Percentiles rank a stretch among this genome's conserved stretches.
These are phyloP conservation scores for Pachyramphus minor DNA, from an alignment of 2,113 vertebrate genomes.

Conservation along the genomic window DNA sequence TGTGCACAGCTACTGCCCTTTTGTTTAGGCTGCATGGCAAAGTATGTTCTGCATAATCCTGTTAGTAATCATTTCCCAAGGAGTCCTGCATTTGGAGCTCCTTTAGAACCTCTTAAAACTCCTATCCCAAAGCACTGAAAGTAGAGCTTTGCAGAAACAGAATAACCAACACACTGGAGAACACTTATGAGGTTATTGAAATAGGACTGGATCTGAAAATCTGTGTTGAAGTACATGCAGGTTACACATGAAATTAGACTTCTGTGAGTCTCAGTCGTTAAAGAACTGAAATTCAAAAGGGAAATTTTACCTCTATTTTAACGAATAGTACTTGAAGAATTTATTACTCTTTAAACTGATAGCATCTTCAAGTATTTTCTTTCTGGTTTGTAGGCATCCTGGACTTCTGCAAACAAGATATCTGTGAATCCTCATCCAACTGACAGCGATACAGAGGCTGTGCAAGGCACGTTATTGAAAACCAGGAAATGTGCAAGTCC, in stretches of 20 bases:
- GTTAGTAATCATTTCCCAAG: background rate
- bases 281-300: background rate
- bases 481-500: background rate
- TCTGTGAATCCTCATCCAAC: constrained; percentile 19
- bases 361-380: background rate
- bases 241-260: background rate
- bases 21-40: background rate
- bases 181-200: background rate
- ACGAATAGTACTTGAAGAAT: background rate
- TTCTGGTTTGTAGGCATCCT: constrained; percentile 59
- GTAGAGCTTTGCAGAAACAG: background rate
- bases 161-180: background rate
- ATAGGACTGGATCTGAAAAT: background rate
- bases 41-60: background rate
- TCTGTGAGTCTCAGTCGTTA: background rate
- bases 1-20: background rate
- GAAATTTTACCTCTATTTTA: background rate
- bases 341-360: background rate
- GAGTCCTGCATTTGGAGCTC: background rate
- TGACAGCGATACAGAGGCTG: background rate
- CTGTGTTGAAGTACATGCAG: background rate
- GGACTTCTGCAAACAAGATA: constrained; percentile 65
- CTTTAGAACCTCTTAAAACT: background rate
- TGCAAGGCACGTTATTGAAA: background rate
- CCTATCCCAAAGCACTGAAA: background rate